These are phyloP conservation scores for Plectus sambesii DNA, from an alignment of 1,140 invertebrate genomes.

Conservation along the genomic window DNA sequence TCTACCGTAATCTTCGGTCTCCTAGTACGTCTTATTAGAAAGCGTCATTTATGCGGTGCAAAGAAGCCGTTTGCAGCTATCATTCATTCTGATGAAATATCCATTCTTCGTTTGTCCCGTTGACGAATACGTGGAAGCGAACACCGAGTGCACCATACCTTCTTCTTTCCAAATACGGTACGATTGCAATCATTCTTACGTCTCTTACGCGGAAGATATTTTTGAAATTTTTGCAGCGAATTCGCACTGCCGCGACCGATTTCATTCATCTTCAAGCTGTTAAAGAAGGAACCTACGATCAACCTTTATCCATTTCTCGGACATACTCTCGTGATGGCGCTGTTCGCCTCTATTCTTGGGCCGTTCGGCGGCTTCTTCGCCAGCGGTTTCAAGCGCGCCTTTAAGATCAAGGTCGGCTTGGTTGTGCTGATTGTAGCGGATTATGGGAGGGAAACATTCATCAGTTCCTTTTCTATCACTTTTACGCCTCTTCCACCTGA, in stretches of 20 bases:
- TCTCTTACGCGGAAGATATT: constrained; percentile 7
- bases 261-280: constrained; percentile 22
- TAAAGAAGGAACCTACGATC: constrained; percentile 47
- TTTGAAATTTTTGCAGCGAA: constrained; percentile 22
- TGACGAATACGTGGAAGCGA: constrained; percentile 77
- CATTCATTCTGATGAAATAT: constrained; percentile 74
- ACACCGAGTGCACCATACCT: constrained; percentile 78
- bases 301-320: constrained; percentile 86
- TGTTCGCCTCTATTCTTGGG: constrained; percentile 95
- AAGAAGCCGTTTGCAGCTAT: constrained; percentile 57
- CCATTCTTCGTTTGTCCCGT: constrained; percentile 92
- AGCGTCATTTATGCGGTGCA: not conserved
- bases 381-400: constrained; percentile 94
- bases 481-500: too few relatives aligned
- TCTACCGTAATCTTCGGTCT: constrained; percentile 81
- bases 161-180: constrained; percentile 73
- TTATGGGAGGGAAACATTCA: constrained; percentile 2
- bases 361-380: constrained; percentile 99
- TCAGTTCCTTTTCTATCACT: constrained; percentile 12
- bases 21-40: constrained; percentile 52
- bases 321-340: constrained; percentile 70
- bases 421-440: not conserved
- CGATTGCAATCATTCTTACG: constrained; percentile 54
- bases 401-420: constrained; percentile 80
- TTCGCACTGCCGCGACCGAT: constrained; percentile 35